These are phyloP conservation scores for Cerastoderma edule DNA, from an alignment of 2,888 invertebrate genomes.

Conservation along the genomic window DNA sequence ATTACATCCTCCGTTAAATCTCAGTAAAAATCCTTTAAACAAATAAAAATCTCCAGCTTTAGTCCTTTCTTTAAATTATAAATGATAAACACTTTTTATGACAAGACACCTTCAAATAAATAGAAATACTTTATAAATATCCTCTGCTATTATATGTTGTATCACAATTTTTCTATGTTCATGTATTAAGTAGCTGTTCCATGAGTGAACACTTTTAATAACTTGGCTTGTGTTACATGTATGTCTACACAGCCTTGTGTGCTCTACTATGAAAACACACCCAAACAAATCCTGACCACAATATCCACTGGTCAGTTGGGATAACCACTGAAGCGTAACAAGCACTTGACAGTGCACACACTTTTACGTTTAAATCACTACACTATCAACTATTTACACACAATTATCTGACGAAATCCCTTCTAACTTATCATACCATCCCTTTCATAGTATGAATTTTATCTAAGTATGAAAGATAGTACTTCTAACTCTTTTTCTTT, in stretches of 20 bases:
- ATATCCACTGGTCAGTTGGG: constrained; percentile 24
- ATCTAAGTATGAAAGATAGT: constrained; percentile 47
- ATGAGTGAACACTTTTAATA: constrained; percentile 11
- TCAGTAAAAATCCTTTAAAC: too few relatives aligned
- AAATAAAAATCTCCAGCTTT: too few relatives aligned
- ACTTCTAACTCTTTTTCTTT: constrained; percentile 55
- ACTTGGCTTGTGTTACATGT: neutral
- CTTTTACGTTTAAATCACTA: constrained; percentile 8
- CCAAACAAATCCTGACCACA: constrained; percentile 4
- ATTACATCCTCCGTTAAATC: too few relatives aligned
- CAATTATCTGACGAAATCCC: constrained; percentile 40
- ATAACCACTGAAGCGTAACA: constrained; percentile 22
- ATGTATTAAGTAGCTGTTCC: too few relatives aligned
- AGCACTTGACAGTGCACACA: constrained; percentile 4
- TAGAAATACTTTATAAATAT: too few relatives aligned
- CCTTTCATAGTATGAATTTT: constrained; percentile 33
- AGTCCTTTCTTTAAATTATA: too few relatives aligned
- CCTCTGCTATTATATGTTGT: too few relatives aligned
- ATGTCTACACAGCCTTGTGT: constrained; percentile 8
- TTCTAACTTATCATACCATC: constrained; percentile 40
- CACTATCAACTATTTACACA: constrained; percentile 39
- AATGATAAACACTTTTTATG: too few relatives aligned
- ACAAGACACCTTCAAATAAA: too few relatives aligned
- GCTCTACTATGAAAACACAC: constrained; percentile 13
- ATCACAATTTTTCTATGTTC: too few relatives aligned